phyloP scores from a whole-genome alignment of 2,797 vertebrate species.

The Amphiprion clarkii region DNA sequence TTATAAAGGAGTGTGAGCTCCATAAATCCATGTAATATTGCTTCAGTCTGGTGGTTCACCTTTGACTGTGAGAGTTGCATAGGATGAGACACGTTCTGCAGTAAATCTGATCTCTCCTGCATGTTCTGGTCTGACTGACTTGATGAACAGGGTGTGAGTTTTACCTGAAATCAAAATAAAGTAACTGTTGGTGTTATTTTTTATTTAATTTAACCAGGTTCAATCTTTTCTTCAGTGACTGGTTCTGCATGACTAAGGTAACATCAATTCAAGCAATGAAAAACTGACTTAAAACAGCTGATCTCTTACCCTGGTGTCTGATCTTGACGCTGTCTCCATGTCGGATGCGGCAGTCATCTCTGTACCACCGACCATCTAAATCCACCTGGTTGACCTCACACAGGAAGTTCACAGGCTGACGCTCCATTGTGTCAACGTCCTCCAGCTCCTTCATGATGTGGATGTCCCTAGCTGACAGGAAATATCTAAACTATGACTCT shows the following conservation, averaged over 20 bases:
- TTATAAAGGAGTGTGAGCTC: neutral
- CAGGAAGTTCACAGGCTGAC: constrained; percentile 86
- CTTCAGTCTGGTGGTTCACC: constrained; percentile 77
- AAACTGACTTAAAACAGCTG: neutral
- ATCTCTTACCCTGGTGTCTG: constrained; percentile 88
- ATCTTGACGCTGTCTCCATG: constrained; percentile 91
- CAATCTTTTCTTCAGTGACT: too few species aligned
- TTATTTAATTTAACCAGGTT: neutral
- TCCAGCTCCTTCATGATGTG: constrained; percentile 89
- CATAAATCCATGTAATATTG: neutral
- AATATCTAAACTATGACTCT: constrained; percentile 32
- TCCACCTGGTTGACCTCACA: constrained; percentile 94
- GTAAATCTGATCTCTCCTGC: constrained; percentile 93
- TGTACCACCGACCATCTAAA: constrained; percentile 94
- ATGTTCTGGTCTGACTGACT: constrained; percentile 89
- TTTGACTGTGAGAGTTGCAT: constrained; percentile 90
- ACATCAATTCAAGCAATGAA: neutral
- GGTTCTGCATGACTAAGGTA: too few species aligned
- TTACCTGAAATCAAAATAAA: constrained; percentile 83
- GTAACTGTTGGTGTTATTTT: neutral
- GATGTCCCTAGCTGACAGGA: constrained; percentile 89
- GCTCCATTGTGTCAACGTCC: constrained; percentile 90
- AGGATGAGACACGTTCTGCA: constrained; percentile 91
- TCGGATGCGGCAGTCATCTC: constrained; percentile 88
- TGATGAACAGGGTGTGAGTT: constrained; percentile 86